Evolutionary conservation across 2,888 invertebrate species (phyloP), one percentile per base, ranked within the genome.

Genomic region (Cephus spinipes): DNA sequence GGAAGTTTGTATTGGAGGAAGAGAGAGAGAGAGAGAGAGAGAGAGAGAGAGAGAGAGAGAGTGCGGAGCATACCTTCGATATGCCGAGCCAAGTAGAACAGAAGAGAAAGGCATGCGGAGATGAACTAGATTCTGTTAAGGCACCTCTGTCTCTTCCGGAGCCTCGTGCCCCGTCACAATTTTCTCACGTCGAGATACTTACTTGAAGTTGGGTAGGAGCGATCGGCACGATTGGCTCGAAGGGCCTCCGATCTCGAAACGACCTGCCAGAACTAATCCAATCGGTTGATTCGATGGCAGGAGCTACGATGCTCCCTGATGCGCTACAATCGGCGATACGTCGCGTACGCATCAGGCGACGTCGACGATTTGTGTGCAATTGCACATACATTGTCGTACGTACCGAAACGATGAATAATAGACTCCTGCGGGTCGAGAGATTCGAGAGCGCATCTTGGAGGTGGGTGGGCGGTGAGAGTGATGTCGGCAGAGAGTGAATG

Each of bases 21-120:
- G 69, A 9, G 71, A 71, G 68, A 69, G 31, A 34, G 34, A 31
- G 69, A 69, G 69, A 31, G 69, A n/a, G n/a, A 69, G 32, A 33
- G 69, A 69, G 69, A 12, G 76, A 76, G 68, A 69, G 31, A 33
- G 33, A 33, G 68, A 32, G 33, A 68, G 6, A 69, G 12, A 32
- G 31, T 15, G 69, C 69, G 30, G 30, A 69, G 30, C 32, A 23
- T 15, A 36, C 78, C 55, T 36, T n/a, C 34, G 73, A 73, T 40
- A 15, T 40, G 15, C 15, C 23, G 33, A 84, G 87, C 86, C 86
- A 91, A 91, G 91, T 91, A 89, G 91, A 89, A 91, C 91, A 91
- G 87, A 91, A 91, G 91, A 91, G 91, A 91, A 91, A 91, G 91
- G 91, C 87, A 86, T 85, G 83, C 86, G 86, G 89, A 90, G 90